Base-by-base conservation (phyloP, 64 coral and sea anemone genomes). In the Stichodactyla mertensii region DNA sequence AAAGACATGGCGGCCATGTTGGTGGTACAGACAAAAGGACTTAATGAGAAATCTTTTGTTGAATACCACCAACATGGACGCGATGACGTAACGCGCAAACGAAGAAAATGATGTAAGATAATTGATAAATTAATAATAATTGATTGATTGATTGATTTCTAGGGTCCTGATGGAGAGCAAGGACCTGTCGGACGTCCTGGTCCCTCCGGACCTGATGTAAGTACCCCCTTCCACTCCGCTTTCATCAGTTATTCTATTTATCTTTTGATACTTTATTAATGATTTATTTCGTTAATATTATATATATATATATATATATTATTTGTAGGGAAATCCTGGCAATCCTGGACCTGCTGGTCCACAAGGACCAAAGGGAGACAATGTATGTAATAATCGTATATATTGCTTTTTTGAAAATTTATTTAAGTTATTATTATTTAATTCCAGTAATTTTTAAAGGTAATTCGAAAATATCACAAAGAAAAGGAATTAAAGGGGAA, bases 101-200 rank as follows among this genome's bases (percentile, higher is more conserved):
- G 36, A 45, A 45, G 36, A 45, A 45, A 2, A 45, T 45, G 36
- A 45, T 45, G 36, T 45, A 45, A 45, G 36, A 45, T 45, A 16
- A 20, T 22, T 71, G 7, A 71, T 71, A 22, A 71, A 9, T 11
- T 22, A 22, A 20, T 55, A 20, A 81, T 81, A n/a, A 80, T 81
- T 31, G 26, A 85, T 85, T 7, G 51, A 61, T 62, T 61, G 4
- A 61, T 85, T 85, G 51, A 55, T 61, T 55, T 85, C 24, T 45
- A 85, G 83, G 83, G 83, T 51, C 0, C 56, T 51, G 83, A 85
- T 36, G 83, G 83, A 58, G 83, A 85, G 16, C 55, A 58, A 85
- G 83, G 83, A 52, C 55, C 55, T 14, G 7, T 52, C 19, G 83
- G 83, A 12, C 56, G 23, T 6, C 83, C 18, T 10, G 83, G 83